Conservation (phyloP, 1,140 invertebrate genomes). For the Pseudomyrmex flavicornis region DNA sequence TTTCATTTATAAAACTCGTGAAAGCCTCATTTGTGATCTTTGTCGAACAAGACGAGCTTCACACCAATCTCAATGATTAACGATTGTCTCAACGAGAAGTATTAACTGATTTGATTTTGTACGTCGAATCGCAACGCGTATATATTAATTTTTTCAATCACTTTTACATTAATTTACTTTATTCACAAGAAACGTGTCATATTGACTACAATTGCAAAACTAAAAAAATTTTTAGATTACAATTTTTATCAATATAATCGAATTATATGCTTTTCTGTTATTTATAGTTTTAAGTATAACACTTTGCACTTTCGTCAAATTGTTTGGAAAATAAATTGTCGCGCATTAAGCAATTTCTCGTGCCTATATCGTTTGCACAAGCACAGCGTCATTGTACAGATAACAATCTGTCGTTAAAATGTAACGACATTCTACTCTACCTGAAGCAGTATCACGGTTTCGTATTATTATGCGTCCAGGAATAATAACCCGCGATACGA, state of each 20-base stretch:
- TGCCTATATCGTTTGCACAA: neutral
- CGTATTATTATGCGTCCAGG: slow-evolving; percentile 44
- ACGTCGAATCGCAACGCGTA: slow-evolving; percentile 15
- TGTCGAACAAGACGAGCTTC: slow-evolving; percentile 21
- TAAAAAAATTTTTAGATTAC: neutral
- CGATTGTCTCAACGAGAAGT: slow-evolving; percentile 30
- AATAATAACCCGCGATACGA: slow-evolving; percentile 49
- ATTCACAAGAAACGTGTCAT: slow-evolving; percentile 1
- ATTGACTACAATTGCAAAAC: neutral
- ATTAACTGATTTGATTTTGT: slow-evolving; percentile 19
- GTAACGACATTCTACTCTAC: slow-evolving; percentile 33
- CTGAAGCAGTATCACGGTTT: slow-evolving; percentile 37
- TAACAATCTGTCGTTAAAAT: slow-evolving; percentile 52
- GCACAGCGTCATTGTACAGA: slow-evolving; percentile 2
- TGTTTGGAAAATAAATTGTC: neutral
- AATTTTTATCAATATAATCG: neutral
- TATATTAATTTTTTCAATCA: slow-evolving; percentile 23
- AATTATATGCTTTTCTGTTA: neutral
- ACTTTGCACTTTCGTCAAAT: neutral
- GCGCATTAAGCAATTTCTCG: slow-evolving; percentile 19
- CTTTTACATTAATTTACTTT: neutral
- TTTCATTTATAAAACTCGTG: slow-evolving; percentile 46
- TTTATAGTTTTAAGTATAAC: neutral
- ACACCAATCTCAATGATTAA: slow-evolving; percentile 33
- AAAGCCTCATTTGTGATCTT: slow-evolving; percentile 38